Base-by-base conservation (phyloP, 2,888 invertebrate species). In the Syritta pipiens region DNA sequence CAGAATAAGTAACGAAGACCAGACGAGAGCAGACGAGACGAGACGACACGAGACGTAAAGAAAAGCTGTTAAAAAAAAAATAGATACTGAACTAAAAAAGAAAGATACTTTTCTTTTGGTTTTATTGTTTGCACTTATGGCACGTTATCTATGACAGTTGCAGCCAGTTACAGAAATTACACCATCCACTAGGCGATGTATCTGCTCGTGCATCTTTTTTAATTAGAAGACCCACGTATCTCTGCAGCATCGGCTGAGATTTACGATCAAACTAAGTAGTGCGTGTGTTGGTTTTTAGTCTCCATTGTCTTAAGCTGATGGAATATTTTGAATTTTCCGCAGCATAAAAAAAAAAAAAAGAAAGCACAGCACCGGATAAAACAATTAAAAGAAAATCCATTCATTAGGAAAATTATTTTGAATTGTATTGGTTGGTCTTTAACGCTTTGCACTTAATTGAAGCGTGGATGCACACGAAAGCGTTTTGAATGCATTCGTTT, bases 401-500 rank as follows among this genome's bases (percentile, higher is more conserved):
- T 37, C 17, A 37, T 37, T 17, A 17, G 4, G 37, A 7, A 14
- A 37, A 7, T 37, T 17, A 37, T 37, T n/a, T n/a, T n/a, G n/a
- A 37, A 37, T 37, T 37, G 37, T 37, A 4, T 2, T n/a, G n/a
- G n/a, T n/a, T n/a, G n/a, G 20, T 32, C n/a, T 30, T 32, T 57
- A 67, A 57, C 20, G 46, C 37, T 46, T 48, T 37, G 57, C 48
- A 67, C 37, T 48, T 44, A 22, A 30, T 12, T 40, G 67, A 24
- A 46, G 37, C 22, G 32, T 26, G 51, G 53, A 62, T 71, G 71
- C 71, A 55, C 59, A 69, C 60, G 60, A 60, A n/a, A 68, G 68
- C 30, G 24, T 59, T 40, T 53, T 37, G 17, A 2, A 9, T 14
- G 14, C 10, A 12, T 35, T 12, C 35, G 14, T 35, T 4, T 3